phyloP scores from a whole-genome alignment of 2,888 invertebrate genomes.

The Ormia ochracea region DNA sequence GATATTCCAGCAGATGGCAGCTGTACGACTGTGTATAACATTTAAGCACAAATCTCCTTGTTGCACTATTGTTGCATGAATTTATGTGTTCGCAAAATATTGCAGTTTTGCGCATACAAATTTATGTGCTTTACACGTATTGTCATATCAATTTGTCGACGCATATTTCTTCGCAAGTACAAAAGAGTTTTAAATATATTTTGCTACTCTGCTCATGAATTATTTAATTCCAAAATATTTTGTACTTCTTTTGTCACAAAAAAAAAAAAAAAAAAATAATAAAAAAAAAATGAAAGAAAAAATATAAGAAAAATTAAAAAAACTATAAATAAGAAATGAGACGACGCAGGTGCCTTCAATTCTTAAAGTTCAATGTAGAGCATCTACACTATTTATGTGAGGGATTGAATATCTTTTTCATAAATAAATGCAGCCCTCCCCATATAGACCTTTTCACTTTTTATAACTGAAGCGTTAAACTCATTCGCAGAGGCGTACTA shows the following conservation, averaged over 20 bases:
- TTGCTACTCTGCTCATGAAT: neutral
- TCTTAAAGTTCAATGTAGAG: no score
- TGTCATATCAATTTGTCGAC: neutral
- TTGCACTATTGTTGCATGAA: neutral
- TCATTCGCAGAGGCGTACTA: no score
- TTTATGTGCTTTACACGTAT: neutral
- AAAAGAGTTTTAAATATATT: neutral
- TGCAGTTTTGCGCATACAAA: neutral
- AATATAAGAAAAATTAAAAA: no score
- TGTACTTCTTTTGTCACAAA: neutral
- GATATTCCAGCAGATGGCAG: neutral
- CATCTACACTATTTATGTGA: no score
- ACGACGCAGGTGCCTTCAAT: no score
- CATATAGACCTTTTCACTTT: no score
- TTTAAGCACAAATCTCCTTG: slow-evolving; percentile 2
- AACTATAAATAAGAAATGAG: no score
- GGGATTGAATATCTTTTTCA: no score
- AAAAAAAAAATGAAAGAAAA: no score
- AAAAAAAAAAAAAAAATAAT: neutral
- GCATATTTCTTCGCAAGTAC: neutral
- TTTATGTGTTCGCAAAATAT: neutral
- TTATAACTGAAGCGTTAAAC: no score
- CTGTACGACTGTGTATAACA: neutral
- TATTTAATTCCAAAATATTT: neutral
- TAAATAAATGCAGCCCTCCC: no score